Evolutionary conservation across 1,140 invertebrate genomes (phyloP).

Genomic region (Pissodes strobi): DNA sequence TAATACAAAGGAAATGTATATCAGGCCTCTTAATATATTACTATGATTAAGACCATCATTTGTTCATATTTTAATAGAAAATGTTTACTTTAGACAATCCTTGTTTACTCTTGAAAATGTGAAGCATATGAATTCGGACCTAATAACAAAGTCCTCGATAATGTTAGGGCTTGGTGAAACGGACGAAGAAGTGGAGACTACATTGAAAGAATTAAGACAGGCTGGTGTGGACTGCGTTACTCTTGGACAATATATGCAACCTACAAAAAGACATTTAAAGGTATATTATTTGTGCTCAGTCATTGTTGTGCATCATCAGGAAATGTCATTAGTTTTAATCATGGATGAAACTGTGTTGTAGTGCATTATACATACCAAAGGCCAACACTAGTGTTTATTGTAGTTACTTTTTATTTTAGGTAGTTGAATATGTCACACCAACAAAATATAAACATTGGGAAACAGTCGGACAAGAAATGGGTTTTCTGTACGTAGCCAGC

Average conservation of each 20-base stretch:
- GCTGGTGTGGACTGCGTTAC: conserved; percentile 93
- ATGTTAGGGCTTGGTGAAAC: conserved; percentile 98
- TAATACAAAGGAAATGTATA: too few species aligned
- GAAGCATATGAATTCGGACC: conserved; percentile 75
- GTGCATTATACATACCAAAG: not conserved
- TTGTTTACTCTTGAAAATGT: conserved; percentile 80
- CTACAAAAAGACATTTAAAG: conserved; percentile 94
- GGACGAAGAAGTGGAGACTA: conserved; percentile 86
- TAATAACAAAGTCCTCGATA: conserved; percentile 97
- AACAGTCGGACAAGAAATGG: conserved; percentile 79
- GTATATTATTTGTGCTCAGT: conserved; percentile 63
- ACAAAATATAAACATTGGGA: conserved; percentile 95
- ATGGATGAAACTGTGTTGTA: too few species aligned
- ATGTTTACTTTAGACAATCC: conserved; percentile 71
- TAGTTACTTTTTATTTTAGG: conserved; percentile 14
- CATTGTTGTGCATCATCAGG: too few species aligned
- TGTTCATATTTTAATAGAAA: conserved; percentile 1
- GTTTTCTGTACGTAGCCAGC: conserved; percentile 96
- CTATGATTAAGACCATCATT: not conserved
- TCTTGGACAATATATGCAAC: conserved; percentile 99
- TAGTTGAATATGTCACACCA: conserved; percentile 93
- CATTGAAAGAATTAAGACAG: conserved; percentile 79
- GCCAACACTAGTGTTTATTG: not conserved
- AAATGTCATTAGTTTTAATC: not conserved
- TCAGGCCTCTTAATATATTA: too few species aligned